A percentile compares a stretch with the other conserved stretches of the same genome.
Conservation (phyloP, 2,797 vertebrate genomes). For the Epinephelus awoara region DNA sequence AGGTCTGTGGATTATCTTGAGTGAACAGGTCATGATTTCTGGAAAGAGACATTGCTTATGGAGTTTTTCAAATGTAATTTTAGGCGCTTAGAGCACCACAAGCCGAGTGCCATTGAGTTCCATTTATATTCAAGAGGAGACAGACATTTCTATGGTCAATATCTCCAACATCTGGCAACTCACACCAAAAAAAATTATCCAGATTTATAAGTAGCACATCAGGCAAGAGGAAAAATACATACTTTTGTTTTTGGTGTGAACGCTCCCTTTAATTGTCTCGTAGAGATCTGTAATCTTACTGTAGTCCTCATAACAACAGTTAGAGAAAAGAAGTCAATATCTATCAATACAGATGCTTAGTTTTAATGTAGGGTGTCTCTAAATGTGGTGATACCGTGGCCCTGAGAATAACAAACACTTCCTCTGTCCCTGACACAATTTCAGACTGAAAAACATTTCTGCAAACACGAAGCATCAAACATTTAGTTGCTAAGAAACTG, state of each 20-base stretch:
- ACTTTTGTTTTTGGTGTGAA: too few species aligned
- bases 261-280: background rate
- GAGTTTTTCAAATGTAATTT: too few species aligned
- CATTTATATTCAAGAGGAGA: too few species aligned
- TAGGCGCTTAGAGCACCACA: too few species aligned
- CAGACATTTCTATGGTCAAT: too few species aligned
- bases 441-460: slow-evolving; percentile 5
- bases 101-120: too few species aligned
- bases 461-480: slow-evolving; percentile 17
- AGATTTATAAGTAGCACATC: too few species aligned
- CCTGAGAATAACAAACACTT: background rate
- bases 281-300: background rate
- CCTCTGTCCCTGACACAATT: slow-evolving; percentile 9
- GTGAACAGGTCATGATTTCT: too few species aligned
- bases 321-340: background rate
- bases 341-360: background rate
- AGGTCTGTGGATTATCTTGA: too few species aligned
- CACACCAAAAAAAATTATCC: too few species aligned
- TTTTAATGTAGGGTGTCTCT: background rate
- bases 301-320: background rate
- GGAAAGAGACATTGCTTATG: too few species aligned
- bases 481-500: slow-evolving; percentile 46
- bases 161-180: too few species aligned
- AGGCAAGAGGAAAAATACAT: background rate
- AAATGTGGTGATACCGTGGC: background rate